These are phyloP conservation scores for Vireo altiloquus DNA, from an alignment of 2,113 vertebrate species.

Conservation along the genomic window DNA sequence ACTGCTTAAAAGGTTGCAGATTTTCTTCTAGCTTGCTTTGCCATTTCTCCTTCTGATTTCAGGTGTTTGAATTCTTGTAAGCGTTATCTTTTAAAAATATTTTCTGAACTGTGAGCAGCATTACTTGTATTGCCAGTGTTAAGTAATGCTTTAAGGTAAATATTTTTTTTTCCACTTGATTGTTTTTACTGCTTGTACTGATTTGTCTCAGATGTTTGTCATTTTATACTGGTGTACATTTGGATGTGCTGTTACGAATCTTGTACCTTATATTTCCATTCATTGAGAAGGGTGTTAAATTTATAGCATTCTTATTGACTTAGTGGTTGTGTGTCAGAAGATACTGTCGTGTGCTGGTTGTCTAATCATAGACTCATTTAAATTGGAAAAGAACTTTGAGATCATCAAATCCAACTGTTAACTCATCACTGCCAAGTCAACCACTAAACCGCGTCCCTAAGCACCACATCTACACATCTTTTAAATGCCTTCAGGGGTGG, in stretches of 20 bases:
- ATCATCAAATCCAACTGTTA: background rate
- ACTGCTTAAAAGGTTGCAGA: background rate
- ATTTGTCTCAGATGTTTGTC: background rate
- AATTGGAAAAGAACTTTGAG: background rate
- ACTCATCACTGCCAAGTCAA: background rate
- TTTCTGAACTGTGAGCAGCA: background rate
- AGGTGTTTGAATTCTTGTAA: background rate
- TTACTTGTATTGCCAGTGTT: background rate
- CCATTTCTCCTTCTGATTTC: background rate
- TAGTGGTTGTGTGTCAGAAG: background rate
- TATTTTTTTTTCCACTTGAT: background rate
- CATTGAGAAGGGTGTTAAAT: background rate
- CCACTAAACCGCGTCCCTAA: background rate
- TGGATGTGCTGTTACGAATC: background rate
- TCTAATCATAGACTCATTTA: background rate
- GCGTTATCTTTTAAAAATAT: background rate
- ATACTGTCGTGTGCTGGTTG: rapidly evolving
- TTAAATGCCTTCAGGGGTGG: background rate
- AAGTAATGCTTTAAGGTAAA: background rate
- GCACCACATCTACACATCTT: background rate
- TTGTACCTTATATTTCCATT: background rate
- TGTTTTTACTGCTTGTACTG: background rate
- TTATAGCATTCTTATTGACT: background rate
- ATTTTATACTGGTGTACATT: background rate
- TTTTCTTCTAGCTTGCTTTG: background rate